Conservation (phyloP, 2,888 invertebrate species). For the Drosophila emarginata region DNA sequence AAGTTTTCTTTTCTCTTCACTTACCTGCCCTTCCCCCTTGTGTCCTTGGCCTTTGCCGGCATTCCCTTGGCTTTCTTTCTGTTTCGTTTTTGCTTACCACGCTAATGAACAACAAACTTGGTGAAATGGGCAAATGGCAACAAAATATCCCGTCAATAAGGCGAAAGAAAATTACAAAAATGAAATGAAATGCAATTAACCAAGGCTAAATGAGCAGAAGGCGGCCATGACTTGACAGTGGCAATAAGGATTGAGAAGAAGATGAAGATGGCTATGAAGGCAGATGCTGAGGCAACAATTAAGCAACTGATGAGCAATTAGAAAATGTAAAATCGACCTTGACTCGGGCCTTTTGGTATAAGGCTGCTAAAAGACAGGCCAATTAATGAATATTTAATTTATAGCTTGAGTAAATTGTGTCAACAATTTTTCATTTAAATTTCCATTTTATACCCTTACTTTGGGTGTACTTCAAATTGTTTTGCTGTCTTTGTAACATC, state of each 20-base stretch:
- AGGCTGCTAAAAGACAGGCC: constrained; percentile 35
- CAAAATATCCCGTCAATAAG: constrained; percentile 51
- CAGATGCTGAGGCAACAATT: constrained; percentile 41
- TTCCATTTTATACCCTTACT: constrained; percentile 17
- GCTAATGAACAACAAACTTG: constrained; percentile 70
- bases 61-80: neutral
- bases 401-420: constrained; percentile 44
- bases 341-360: neutral
- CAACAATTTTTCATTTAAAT: constrained; percentile 14
- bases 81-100: too few species aligned
- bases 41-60: neutral
- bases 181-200: constrained; percentile 74
- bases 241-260: neutral
- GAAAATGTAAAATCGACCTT: constrained; percentile 58
- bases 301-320: constrained; percentile 66
- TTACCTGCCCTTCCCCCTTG: neutral
- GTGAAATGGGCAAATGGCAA: constrained; percentile 26
- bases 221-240: constrained; percentile 12
- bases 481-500: neutral
- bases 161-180: constrained; percentile 46
- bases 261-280: neutral
- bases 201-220: constrained; percentile 53
- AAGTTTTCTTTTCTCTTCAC: constrained; percentile 20
- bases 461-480: neutral
- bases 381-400: constrained; percentile 77